Conservation (phyloP, 2,888 invertebrate species). For the Phymatocera aterrima region DNA sequence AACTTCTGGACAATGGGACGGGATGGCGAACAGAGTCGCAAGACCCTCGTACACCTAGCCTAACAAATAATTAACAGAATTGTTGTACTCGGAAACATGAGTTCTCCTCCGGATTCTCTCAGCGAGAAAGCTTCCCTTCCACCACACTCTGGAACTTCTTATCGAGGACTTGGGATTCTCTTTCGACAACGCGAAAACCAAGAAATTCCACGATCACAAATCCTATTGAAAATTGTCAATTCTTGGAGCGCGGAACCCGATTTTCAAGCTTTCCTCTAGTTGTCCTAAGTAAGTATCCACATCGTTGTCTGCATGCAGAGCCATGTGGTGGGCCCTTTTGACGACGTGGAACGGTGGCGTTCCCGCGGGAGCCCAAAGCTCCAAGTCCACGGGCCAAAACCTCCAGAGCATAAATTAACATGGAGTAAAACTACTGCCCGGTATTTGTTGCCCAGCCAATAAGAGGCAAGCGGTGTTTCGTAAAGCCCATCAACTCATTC, state of each 20-base stretch:
- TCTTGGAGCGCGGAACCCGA: too few relatives aligned
- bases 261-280: too few relatives aligned
- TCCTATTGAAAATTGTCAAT: too few relatives aligned
- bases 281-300: too few relatives aligned
- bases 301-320: not conserved
- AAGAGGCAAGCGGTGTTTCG: slow-evolving; percentile 25
- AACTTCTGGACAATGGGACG: slow-evolving; percentile 41
- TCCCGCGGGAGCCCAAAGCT: not conserved
- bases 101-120: not conserved
- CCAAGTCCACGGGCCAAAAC: not conserved
- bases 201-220: too few relatives aligned
- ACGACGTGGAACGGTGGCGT: not conserved
- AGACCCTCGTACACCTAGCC: slow-evolving; percentile 20
- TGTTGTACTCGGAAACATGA: slow-evolving; percentile 17
- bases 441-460: slow-evolving; percentile 23
- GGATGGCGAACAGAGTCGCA: not conserved
- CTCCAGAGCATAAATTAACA: slow-evolving; percentile 17
- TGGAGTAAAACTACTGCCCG: not conserved
- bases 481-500: slow-evolving; percentile 24
- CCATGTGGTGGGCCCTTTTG: not conserved
- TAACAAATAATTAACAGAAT: slow-evolving; percentile 44
- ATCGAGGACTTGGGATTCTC: not conserved
- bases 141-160: not conserved
- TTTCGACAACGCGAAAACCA: too few relatives aligned
- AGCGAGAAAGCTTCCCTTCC: not conserved